These are phyloP conservation scores for Drosophila cognata DNA, from an alignment of 2,888 invertebrate genomes.

Conservation along the genomic window DNA sequence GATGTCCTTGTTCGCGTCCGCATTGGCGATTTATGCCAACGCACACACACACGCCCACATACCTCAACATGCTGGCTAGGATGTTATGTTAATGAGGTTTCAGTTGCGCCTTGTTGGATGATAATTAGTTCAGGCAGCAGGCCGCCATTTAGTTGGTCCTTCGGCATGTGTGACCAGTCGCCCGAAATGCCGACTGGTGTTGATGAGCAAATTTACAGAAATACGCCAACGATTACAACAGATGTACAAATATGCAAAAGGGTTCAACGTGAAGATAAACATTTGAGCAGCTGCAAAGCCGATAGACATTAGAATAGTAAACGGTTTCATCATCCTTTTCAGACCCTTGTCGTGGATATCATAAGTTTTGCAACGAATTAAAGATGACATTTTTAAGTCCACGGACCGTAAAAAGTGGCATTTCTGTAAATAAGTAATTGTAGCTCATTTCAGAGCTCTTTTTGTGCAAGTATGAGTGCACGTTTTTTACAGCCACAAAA, in stretches of 20 bases:
- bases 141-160: slow-evolving; percentile 23
- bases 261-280: not conserved
- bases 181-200: slow-evolving; percentile 23
- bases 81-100: slow-evolving; percentile 75
- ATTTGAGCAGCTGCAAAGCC: slow-evolving; percentile 3
- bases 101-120: slow-evolving; percentile 59
- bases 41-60: slow-evolving; percentile 16
- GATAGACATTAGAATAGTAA: not conserved
- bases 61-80: slow-evolving; percentile 18
- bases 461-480: not conserved
- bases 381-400: not conserved
- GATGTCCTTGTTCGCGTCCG: slow-evolving; percentile 46
- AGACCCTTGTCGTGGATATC: not conserved
- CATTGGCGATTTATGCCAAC: slow-evolving; percentile 58
- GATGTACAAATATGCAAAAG: slow-evolving; percentile 12
- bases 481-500: not conserved
- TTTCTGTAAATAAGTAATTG: not conserved
- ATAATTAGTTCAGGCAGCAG: slow-evolving; percentile 70
- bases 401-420: no score
- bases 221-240: slow-evolving; percentile 41
- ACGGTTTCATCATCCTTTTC: not conserved
- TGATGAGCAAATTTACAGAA: slow-evolving; percentile 36
- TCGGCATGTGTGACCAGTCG: slow-evolving; percentile 29
- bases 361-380: not conserved
- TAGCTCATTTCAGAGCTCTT: not conserved